Base-by-base conservation (phyloP, 2,797 vertebrate genomes). In the Meda fulgida region DNA sequence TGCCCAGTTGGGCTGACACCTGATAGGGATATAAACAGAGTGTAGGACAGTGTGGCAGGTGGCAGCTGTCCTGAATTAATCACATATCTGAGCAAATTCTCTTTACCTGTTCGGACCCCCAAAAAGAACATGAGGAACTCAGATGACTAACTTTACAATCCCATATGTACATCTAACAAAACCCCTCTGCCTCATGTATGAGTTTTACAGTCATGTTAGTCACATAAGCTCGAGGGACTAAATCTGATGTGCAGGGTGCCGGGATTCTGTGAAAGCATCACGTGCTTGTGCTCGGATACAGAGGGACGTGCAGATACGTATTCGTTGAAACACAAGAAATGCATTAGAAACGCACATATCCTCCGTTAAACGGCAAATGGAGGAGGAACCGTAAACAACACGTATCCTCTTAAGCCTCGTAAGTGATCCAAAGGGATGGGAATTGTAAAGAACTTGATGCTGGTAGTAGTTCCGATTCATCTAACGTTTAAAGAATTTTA, bases 11-110 rank as follows among this genome's bases (percentile, higher is more conserved):
- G 89, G 93, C 93, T 89, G 96, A 93, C 94, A 98, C 96, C 93
- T 96, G 97, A 97, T 95, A 94, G 88, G 81, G 89, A 92, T 91
- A 93, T 97, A 97, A 98, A 97, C 96, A 97, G 94, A 94, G 60
- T 40, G 81, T 53, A 53, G 26, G 73, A 71, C 65, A 70, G 66
- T 34, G 67, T 46, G 85, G 93, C 94, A 93, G 89, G 92, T 93
- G 92, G 96, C 98, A 99, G 97, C 97, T 98, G 97, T 94, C 92
- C 91, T 87, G 93, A 93, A 96, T 96, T 94, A 95, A 96, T 96
- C 95, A 94, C 89, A 88, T 73, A 81, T 86, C 80, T 70, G 82
- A 71, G 51, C 81, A 70, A 83, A 83, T 55, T 51, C 53, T 31
- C 72, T 48, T 16, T 70, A 89, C 65, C 82, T 78, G 83, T 78